Base-by-base conservation (phyloP, 2,797 vertebrate genomes). In the Echiichthys vipera region DNA sequence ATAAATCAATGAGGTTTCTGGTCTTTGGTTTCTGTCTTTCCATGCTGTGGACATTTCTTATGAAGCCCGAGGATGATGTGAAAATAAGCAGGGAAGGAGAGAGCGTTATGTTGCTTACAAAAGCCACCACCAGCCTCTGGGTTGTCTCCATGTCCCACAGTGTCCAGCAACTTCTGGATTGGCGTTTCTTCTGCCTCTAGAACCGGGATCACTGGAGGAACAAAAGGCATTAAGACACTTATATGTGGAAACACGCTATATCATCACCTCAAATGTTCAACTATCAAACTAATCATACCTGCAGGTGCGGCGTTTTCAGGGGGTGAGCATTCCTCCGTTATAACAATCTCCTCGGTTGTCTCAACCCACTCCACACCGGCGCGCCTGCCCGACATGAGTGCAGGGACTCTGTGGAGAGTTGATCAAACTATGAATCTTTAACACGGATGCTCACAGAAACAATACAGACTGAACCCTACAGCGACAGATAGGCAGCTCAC, bases 281-380 rank as follows among this genome's bases (percentile, higher is more conserved):
- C 5, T 5, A 2, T 20, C 10, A 17, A 18, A 34, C 8, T 3
- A 20, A 3, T 29, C 24, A 1, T 55, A 93, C 93, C 92, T 83
- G 85, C 3, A 18, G 68, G 5, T 5, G n/a, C 37, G 77, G 22
- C 66, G 54, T 34, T 53, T 3, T 80, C 80, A 27, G 61, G 8
- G 1, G 76, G 34, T 0, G 87, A n/a, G 13, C 72, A 77, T 59
- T 87, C 89, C 43, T 91, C 88, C 7, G 83, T 80, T 3, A 87
- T 65, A 13, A 92, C 85, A 1, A 92, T 88, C 63, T 91, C 91
- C 63, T 91, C 92, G 6, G 87, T 73, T 1, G 90, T 66, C 29
- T 92, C 93, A 1, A 91, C 87, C 92, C 91, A 93, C 78, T 90
- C 85, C 74, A 88, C 82, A 1, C 59, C 56, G 62, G 10, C 45